Evolutionary conservation across 2,113 vertebrate species (phyloP).

Genomic region (Gasterosteus nipponicus): DNA sequence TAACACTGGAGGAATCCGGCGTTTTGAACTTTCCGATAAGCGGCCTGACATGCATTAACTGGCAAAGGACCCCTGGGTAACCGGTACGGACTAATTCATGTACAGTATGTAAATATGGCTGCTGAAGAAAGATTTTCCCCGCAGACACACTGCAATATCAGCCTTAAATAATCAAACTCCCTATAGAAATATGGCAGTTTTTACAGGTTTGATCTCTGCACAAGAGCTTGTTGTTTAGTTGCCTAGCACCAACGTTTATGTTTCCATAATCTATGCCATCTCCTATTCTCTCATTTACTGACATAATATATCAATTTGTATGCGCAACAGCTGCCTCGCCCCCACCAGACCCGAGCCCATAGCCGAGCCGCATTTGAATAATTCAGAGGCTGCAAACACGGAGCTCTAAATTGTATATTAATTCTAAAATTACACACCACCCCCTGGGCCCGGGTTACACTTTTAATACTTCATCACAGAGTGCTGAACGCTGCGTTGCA

Average conservation of each 20-base stretch:
- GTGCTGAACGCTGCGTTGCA: constrained; percentile 4
- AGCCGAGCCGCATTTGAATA: constrained; percentile 70
- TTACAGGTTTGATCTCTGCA: constrained; percentile 49
- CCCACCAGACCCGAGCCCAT: constrained; percentile 48
- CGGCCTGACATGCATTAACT: neutral
- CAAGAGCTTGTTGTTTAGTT: constrained; percentile 58
- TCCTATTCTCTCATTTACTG: constrained; percentile 49
- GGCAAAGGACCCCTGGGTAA: neutral
- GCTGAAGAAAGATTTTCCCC: constrained; percentile 23
- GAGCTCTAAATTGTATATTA: constrained; percentile 78
- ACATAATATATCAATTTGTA: constrained; percentile 72
- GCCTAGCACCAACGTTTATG: constrained; percentile 57
- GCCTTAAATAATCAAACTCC: constrained; percentile 13
- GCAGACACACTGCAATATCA: constrained; percentile 9
- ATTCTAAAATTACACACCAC: constrained; percentile 75
- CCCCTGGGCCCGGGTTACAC: constrained; percentile 62
- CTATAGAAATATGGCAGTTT: neutral
- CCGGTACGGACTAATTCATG: neutral
- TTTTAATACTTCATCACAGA: constrained; percentile 75
- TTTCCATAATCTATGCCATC: constrained; percentile 52
- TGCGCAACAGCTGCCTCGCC: constrained; percentile 50
- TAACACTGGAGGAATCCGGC: neutral
- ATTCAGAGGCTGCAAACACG: constrained; percentile 74
- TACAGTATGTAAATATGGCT: neutral
- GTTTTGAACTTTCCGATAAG: constrained; percentile 5